phyloP scores from a whole-genome alignment of 2,113 vertebrate species.

The Galbula dea region DNA sequence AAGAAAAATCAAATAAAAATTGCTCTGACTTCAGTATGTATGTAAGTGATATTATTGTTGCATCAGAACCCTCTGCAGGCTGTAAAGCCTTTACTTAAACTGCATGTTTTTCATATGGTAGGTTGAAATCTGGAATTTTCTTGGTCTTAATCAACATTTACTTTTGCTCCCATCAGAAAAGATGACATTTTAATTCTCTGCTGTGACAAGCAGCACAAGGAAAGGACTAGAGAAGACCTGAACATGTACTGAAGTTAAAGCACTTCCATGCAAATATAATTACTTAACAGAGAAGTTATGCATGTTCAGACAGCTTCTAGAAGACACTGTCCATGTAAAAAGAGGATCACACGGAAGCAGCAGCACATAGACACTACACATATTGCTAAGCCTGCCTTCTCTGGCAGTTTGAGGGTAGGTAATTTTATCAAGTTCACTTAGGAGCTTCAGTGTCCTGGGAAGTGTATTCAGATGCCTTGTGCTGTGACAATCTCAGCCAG shows the following conservation, averaged over 20 bases:
- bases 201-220: background rate
- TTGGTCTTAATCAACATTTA: background rate
- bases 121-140: background rate
- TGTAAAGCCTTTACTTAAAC: background rate
- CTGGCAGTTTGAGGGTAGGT: background rate
- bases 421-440: background rate
- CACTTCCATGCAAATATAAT: background rate
- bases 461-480: background rate
- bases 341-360: background rate
- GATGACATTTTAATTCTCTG: background rate
- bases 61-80: background rate
- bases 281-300: background rate
- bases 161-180: background rate
- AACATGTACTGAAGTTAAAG: background rate
- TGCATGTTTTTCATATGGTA: background rate
- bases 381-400: background rate
- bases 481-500: background rate
- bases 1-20: background rate
- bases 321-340: rapidly evolving
- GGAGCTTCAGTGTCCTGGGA: background rate
- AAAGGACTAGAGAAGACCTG: background rate
- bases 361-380: background rate
- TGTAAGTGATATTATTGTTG: background rate
- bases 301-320: background rate
- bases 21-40: background rate